Percentiles rank a stretch among this genome's conserved stretches.
These are phyloP conservation scores for Pseudomyrmex dendroicus DNA, from an alignment of 1,140 invertebrate genomes.

Conservation along the genomic window DNA sequence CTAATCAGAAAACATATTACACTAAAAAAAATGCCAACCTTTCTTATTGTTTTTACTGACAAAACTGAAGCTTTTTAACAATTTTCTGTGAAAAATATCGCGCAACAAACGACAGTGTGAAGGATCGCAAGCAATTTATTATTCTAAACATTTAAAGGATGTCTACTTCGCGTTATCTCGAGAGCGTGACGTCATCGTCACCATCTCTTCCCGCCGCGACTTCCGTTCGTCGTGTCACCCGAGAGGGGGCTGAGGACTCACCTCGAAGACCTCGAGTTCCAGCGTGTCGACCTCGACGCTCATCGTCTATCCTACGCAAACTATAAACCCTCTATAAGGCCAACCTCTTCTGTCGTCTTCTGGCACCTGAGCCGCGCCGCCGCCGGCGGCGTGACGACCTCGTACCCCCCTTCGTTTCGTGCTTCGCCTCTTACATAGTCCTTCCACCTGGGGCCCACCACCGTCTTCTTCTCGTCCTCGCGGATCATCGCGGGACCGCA, in stretches of 20 bases:
- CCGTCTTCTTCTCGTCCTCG: conserved; percentile 72
- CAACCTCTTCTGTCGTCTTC: conserved; percentile 77
- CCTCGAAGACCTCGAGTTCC: conserved; percentile 85
- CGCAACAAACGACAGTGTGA: background rate
- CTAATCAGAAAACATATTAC: too few species aligned
- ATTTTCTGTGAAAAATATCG: conserved; percentile 4
- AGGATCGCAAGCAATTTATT: too few species aligned
- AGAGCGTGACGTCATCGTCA: background rate
- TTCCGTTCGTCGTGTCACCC: conserved; percentile 69
- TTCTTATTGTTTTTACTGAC: too few species aligned
- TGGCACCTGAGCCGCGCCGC: conserved; percentile 75
- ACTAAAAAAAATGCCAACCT: too few species aligned
- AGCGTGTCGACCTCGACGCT: conserved; percentile 81
- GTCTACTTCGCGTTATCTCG: conserved; percentile 7
- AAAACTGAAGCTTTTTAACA: too few species aligned
- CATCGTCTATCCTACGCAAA: conserved; percentile 81
- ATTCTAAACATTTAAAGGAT: too few species aligned
- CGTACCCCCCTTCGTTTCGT: conserved; percentile 50
- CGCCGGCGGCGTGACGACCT: conserved; percentile 73
- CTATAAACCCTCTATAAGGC: conserved; percentile 79
- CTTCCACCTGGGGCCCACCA: conserved; percentile 70
- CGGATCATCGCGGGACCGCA: conserved; percentile 75
- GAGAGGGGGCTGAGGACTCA: conserved; percentile 74
- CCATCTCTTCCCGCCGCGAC: conserved; percentile 14
- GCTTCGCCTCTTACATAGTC: conserved; percentile 76